Evolutionary conservation across 1,140 invertebrate genomes (phyloP).

Genomic region (Pygmarrhopalites habei): DNA sequence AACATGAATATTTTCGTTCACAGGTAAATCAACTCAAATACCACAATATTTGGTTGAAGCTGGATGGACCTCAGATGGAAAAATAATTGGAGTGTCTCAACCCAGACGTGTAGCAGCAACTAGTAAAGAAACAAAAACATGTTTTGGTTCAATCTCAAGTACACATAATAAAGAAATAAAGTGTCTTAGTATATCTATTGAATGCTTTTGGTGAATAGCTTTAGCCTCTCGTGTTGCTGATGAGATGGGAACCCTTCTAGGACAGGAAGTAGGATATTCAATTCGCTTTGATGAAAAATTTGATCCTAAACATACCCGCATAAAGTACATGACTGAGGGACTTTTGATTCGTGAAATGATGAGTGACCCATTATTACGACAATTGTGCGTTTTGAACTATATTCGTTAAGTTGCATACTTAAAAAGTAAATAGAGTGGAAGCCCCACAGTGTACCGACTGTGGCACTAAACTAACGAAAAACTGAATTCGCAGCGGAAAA

Average conservation of each 20-base stretch:
- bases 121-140: too few relatives aligned
- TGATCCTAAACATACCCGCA: slow-evolving; percentile 59
- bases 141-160: too few relatives aligned
- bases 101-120: slow-evolving; percentile 85
- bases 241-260: slow-evolving; percentile 70
- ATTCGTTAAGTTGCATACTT: too few relatives aligned
- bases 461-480: too few relatives aligned
- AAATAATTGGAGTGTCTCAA: slow-evolving; percentile 78
- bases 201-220: too few relatives aligned
- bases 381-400: too few relatives aligned
- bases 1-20: too few relatives aligned
- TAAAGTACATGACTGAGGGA: slow-evolving; percentile 94
- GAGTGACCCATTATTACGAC: slow-evolving; percentile 79
- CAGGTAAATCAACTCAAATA: slow-evolving; percentile 4
- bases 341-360: slow-evolving; percentile 91
- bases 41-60: slow-evolving; percentile 78
- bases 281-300: slow-evolving; percentile 84
- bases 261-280: slow-evolving; percentile 81
- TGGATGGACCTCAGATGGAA: slow-evolving; percentile 69
- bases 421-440: too few relatives aligned
- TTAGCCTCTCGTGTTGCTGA: slow-evolving; percentile 83
- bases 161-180: too few relatives aligned
- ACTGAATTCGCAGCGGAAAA: too few relatives aligned
- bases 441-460: too few relatives aligned
- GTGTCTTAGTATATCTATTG: too few relatives aligned